These are phyloP conservation scores for Marmota monax DNA, from an alignment of 2,113 vertebrate genomes.

Conservation along the genomic window DNA sequence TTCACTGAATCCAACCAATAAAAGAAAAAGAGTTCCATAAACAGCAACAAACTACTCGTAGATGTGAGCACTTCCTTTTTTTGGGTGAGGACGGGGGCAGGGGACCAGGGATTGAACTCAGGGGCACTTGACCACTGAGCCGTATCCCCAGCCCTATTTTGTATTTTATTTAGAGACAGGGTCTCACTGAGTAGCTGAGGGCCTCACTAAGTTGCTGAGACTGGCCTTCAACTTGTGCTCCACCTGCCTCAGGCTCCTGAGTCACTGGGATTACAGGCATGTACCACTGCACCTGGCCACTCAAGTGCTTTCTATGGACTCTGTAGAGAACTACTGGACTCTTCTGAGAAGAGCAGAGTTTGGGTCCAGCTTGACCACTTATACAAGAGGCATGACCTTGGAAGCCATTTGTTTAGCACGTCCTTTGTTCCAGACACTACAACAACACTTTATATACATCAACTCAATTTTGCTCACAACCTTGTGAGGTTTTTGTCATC, in stretches of 20 bases:
- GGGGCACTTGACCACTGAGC: no score
- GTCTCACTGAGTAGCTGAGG: no score
- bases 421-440: not conserved
- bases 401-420: not conserved
- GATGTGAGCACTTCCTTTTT: no score
- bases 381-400: not conserved
- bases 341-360: not conserved
- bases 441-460: not conserved
- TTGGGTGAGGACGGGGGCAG: no score
- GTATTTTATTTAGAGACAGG: no score
- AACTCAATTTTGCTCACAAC: not conserved
- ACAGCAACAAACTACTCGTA: not conserved
- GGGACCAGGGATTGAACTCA: no score
- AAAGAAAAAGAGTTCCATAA: conserved; percentile 35
- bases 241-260: no score
- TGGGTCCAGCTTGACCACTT: accelerated
- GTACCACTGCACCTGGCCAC: not conserved
- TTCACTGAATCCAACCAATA: conserved; percentile 87
- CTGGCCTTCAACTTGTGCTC: no score
- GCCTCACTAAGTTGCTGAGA: no score
- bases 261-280: no score
- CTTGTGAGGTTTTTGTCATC: not conserved
- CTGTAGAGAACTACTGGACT: not conserved
- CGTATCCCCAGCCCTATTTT: no score
- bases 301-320: accelerated